phyloP scores from a whole-genome alignment of 2,888 invertebrate species.

The Microplitis manilae region DNA sequence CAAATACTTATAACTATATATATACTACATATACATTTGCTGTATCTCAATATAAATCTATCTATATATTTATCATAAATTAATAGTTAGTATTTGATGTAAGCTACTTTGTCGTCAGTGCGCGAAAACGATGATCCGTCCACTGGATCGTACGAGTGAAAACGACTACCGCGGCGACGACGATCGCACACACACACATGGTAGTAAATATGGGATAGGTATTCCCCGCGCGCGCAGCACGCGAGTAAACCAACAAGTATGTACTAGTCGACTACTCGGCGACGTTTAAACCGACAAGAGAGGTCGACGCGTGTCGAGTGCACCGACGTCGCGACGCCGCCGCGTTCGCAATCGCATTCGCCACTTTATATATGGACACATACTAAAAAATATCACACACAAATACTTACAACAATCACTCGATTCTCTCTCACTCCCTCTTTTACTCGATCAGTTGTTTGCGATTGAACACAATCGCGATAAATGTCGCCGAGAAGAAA shows the following conservation, averaged over 20 bases:
- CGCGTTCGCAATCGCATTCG: slow-evolving; percentile 35
- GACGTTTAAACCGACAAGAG: slow-evolving; percentile 36
- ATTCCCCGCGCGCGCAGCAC: slow-evolving; percentile 30
- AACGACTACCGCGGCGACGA: slow-evolving; percentile 16
- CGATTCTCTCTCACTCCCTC: neutral
- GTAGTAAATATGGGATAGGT: slow-evolving; percentile 13
- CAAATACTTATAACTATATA: neutral
- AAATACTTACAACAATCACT: slow-evolving; percentile 9
- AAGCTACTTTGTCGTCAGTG: neutral
- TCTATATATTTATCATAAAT: neutral
- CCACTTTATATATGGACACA: slow-evolving; percentile 27
- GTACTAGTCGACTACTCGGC: slow-evolving; percentile 27
- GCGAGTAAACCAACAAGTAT: slow-evolving; percentile 39
- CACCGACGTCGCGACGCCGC: slow-evolving; percentile 45
- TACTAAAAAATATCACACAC: slow-evolving; percentile 17
- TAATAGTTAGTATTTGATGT: neutral
- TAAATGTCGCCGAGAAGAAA: slow-evolving; percentile 22
- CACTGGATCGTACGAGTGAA: slow-evolving; percentile 24
- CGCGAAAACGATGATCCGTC: slow-evolving; percentile 9
- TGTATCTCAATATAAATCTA: neutral
- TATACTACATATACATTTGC: slow-evolving; percentile 5
- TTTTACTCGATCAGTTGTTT: slow-evolving; percentile 37
- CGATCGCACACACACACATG: slow-evolving; percentile 24
- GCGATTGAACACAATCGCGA: slow-evolving; percentile 37
- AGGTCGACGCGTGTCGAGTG: slow-evolving; percentile 40